A percentile compares a stretch with the other conserved stretches of the same genome.
Conservation (phyloP, 2,113 vertebrate genomes). For the Pelodiscus sinensis region DNA sequence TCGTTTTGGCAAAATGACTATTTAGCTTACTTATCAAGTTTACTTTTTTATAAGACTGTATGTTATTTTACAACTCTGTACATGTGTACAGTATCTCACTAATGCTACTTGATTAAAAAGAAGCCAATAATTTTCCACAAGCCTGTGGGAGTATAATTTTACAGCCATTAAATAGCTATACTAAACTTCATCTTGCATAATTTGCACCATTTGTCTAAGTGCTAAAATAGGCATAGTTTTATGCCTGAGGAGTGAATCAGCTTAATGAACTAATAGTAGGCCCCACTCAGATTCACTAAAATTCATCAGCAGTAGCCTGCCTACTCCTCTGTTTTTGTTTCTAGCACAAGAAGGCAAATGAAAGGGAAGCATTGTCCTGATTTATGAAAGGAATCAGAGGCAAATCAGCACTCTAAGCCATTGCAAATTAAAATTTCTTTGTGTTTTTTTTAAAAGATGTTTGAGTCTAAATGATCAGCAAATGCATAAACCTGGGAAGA, state of each 20-base stretch:
- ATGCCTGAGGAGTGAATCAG: constrained; percentile 59
- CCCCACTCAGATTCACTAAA: constrained; percentile 33
- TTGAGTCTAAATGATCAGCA: neutral
- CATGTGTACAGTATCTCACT: neutral
- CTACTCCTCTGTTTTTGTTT: constrained; percentile 29
- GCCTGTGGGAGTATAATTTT: neutral
- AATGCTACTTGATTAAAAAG: neutral
- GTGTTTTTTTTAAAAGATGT: neutral
- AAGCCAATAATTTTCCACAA: constrained; percentile 27
- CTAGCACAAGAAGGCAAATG: constrained; percentile 50
- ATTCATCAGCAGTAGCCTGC: constrained; percentile 55
- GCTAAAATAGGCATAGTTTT: constrained; percentile 51
- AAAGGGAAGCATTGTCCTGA: constrained; percentile 32
- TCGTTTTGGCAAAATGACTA: neutral
- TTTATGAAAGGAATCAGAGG: constrained; percentile 21
- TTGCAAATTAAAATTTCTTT: constrained; percentile 16
- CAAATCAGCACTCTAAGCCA: constrained; percentile 19
- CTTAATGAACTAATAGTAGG: constrained; percentile 36
- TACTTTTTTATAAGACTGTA: neutral
- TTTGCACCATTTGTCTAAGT: constrained; percentile 47
- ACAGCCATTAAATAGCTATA: constrained; percentile 5
- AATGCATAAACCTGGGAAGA: neutral
- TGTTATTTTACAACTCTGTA: neutral
- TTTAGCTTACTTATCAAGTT: neutral
- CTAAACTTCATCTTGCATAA: constrained; percentile 34